Evolutionary conservation across 2,113 vertebrate genomes (phyloP), one percentile per base, ranked within the genome.

Genomic region (Athene cunicularia): DNA sequence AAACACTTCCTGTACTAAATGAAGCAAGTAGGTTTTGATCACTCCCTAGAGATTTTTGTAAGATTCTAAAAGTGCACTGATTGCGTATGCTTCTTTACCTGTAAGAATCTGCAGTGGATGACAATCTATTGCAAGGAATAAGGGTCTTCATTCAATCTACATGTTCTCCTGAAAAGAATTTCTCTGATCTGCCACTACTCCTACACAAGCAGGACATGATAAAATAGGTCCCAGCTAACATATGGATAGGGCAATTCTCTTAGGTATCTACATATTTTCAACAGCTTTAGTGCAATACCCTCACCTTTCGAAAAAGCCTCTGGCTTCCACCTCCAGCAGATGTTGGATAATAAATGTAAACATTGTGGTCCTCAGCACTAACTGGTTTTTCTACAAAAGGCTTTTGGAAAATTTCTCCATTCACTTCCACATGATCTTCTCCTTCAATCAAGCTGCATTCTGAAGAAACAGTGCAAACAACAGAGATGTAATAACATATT

Each of bases 321-420:
- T 99, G 99, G 94, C 99, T 99, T 87, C 99, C 99, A 39, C 99
- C 99, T 14, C 99, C 99, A 56, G 99, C 99, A 82, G 99, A 99
- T 14, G 99, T 99, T 79, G 99, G 99, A 71, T 99, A 99, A 96
- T 99, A 99, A 97, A 99, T 99, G 97, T 99, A 99, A 95, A 99
- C 99, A 90, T 99, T 99, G 96, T 99, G 99, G 97, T 99, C 99
- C 95, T 99, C 99, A 22, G 99, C 99, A 95, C 99, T 99, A 56
- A 99, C 99, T 23, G 99, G 99, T 59, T 99, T 99, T 97, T 99
- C 99, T 76, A 99, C 99, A 97, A 99, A 99, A 13, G 99, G 99
- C 89, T 99, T 99, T 95, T 99, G 99, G 97, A 99, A 99, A 96
- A 99, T 95, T 95, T 99, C 99, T 32, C 99, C 99, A 84, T 99